Evolutionary conservation across 1,140 invertebrate species (phyloP).

Genomic region (Bombus sylvicola): DNA sequence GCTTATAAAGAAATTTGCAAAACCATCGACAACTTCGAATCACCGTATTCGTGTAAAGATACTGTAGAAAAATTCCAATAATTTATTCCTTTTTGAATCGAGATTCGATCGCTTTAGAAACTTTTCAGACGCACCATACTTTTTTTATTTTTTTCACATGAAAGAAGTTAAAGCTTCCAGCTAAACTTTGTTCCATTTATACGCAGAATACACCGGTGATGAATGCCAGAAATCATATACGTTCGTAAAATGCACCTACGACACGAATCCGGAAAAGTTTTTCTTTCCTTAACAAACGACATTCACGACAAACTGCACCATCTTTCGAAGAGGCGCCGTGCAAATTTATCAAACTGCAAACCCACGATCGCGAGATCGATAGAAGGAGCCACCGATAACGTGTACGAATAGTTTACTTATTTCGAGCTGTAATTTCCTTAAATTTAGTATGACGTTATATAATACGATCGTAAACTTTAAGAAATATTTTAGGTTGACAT

Average conservation of each 20-base stretch:
- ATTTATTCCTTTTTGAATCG: too few relatives aligned
- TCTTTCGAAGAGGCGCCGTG: neutral
- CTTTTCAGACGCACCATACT: neutral
- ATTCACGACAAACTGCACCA: neutral
- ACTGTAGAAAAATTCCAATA: too few relatives aligned
- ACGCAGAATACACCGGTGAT: conserved; percentile 28
- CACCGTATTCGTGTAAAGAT: too few relatives aligned
- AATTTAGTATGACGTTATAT: too few relatives aligned
- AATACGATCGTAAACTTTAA: too few relatives aligned
- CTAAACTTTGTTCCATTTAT: neutral
- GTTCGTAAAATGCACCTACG: conserved; percentile 54
- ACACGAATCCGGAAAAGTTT: conserved; percentile 34
- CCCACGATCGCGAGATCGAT: too few relatives aligned
- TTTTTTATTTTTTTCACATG: neutral
- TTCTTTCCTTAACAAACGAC: conserved; percentile 50
- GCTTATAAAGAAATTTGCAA: too few relatives aligned
- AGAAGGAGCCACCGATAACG: too few relatives aligned
- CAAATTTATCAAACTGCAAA: neutral
- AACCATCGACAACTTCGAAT: too few relatives aligned
- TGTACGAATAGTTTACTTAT: too few relatives aligned
- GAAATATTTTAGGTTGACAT: too few relatives aligned
- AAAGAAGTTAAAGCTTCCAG: neutral
- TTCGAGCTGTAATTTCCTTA: too few relatives aligned
- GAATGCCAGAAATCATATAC: conserved; percentile 44
- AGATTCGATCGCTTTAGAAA: neutral